A percentile compares a stretch with the other conserved stretches of the same genome.
These are phyloP conservation scores for Lutjanus argentimaculatus DNA, from an alignment of 2,797 vertebrate species.

Conservation along the genomic window DNA sequence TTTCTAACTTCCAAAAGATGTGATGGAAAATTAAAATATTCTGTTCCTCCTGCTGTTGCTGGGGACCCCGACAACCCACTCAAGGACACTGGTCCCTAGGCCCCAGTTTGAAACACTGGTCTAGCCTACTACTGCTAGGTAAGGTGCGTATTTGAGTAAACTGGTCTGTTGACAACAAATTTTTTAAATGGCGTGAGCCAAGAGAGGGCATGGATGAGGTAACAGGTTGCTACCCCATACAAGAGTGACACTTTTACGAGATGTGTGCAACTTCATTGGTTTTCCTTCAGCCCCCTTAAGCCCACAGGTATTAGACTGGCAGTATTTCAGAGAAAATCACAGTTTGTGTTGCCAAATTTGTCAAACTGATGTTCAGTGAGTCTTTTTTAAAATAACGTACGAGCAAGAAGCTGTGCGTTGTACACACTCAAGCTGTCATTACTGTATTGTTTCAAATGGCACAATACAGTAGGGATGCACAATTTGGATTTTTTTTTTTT, in stretches of 20 bases:
- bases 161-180: neutral
- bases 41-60: no score
- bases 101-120: neutral
- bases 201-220: neutral
- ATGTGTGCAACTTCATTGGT: neutral
- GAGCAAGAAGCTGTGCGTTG: neutral
- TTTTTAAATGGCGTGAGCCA: neutral
- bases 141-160: neutral
- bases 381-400: neutral
- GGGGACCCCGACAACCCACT: no score
- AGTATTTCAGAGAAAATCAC: neutral
- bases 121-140: neutral
- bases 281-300: neutral
- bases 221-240: neutral
- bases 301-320: neutral
- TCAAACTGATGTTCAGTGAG: neutral
- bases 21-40: no score
- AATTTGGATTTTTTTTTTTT: no score
- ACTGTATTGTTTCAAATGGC: neutral
- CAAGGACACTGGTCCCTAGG: no score
- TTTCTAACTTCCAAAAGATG: no score
- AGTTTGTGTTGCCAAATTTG: neutral
- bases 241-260: conserved; percentile 3
- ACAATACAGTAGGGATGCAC: neutral
- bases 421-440: neutral